phyloP scores from a whole-genome alignment of 2,888 invertebrate species.

The Trichopria drosophilae region DNA sequence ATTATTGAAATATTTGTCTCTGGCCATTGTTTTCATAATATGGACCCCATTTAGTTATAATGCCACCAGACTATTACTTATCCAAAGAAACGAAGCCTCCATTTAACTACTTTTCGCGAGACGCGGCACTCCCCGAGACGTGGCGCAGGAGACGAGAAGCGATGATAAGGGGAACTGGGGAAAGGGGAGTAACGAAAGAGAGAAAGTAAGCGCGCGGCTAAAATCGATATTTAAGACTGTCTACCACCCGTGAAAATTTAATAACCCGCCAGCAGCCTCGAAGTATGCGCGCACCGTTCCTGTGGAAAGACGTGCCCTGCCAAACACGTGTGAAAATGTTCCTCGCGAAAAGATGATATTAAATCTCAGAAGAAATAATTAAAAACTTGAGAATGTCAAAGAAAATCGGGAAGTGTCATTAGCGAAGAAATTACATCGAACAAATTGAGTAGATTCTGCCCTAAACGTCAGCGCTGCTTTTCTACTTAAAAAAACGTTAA shows the following conservation, averaged over 20 bases:
- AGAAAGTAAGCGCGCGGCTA: slow-evolving; percentile 17
- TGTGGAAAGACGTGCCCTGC: slow-evolving; percentile 39
- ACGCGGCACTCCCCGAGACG: slow-evolving; percentile 8
- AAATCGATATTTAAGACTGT: slow-evolving; percentile 50
- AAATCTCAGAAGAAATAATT: slow-evolving; percentile 50
- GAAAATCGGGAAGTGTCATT: no score
- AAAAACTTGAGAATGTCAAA: slow-evolving; percentile 43
- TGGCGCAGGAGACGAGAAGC: no score
- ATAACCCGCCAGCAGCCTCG: slow-evolving; percentile 41
- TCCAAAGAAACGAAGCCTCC: not conserved
- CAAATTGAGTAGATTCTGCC: no score
- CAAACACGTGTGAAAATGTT: slow-evolving; percentile 47
- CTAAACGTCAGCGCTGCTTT: no score
- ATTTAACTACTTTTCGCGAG: not conserved
- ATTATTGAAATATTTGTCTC: slow-evolving; percentile 20
- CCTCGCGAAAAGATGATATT: slow-evolving; percentile 44
- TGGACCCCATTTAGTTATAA: no score
- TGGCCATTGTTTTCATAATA: no score
- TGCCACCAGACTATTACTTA: no score
- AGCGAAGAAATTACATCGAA: no score
- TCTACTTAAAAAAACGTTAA: no score
- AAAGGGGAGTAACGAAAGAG: slow-evolving; percentile 6
- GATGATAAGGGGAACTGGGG: no score
- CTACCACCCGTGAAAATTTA: slow-evolving; percentile 49
- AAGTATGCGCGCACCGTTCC: slow-evolving; percentile 37